Base-by-base conservation (phyloP, 2,888 invertebrate species). In the Anagyrus pseudococci region DNA sequence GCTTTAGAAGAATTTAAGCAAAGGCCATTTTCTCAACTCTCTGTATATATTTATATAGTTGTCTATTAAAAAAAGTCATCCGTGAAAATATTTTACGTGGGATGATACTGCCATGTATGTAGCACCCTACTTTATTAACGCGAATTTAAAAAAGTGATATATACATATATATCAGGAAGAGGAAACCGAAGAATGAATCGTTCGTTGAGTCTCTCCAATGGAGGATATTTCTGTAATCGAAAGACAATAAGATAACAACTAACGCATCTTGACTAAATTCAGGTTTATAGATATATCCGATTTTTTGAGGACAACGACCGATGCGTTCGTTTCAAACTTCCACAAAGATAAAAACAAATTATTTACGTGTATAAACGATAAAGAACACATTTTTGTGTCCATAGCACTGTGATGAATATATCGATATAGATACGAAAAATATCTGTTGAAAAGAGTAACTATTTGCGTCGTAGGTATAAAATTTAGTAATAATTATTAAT, bases 391-490 rank as follows among this genome's bases (percentile, higher is more conserved):
- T 78, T 75, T 78, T 77, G 80, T 80, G 80, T 80, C 80, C 77
- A 77, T 80, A 80, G 80, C 77, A 80, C 80, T 80, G 80, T 80
- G 80, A 80, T 80, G 79, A 79, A 78, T 79, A 78, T 78, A 77
- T 76, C 76, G 63, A 68, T 69, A 68, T 68, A 67, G 68, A 68
- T 65, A 66, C 62, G 57, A 63, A 64, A 37, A 67, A 67, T 68
- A 68, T 64, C 62, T 64, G 65, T 59, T 63, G n/a, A n/a, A 64
- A 60, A 72, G 70, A 72, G 64, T 72, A 74, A 73, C 70, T 75
- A 77, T 75, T 78, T 74, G 73, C 71, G 71, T 78, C 76, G 77
- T 68, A 68, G 72, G 70, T 75, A 75, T 75, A 75, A 70, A 72
- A 72, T 71, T 68, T 78, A 78, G 77, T 69, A 71, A 37, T 73